phyloP scores from a whole-genome alignment of 2,113 vertebrate species.

The Cyprinodon variegatus region DNA sequence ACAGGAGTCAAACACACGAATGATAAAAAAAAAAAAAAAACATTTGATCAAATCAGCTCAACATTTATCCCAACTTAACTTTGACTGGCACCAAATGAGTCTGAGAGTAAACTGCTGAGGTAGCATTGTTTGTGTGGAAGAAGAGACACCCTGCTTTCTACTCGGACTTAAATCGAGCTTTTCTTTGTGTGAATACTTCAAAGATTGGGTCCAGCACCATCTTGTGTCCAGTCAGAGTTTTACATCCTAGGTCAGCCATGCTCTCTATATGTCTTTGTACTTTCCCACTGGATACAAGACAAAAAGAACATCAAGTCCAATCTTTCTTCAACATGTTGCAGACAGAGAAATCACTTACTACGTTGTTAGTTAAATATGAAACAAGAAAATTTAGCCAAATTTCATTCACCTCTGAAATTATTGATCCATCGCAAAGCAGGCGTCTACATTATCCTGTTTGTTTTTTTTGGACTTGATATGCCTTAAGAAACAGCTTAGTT shows the following conservation, averaged over 20 bases:
- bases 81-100: too few species aligned
- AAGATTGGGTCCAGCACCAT: constrained; percentile 5
- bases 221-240: constrained; percentile 6
- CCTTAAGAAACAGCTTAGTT: background rate
- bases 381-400: background rate
- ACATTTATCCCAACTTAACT: too few species aligned
- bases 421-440: background rate
- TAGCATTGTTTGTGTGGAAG: background rate
- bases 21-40: too few species aligned
- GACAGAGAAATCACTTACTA: background rate
- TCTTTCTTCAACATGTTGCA: constrained; percentile 10
- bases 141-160: background rate
- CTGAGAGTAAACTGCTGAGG: too few species aligned
- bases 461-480: background rate
- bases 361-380: background rate
- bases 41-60: too few species aligned
- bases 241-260: constrained; percentile 10
- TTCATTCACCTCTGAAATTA: background rate
- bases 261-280: constrained; percentile 13
- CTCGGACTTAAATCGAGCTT: constrained; percentile 1
- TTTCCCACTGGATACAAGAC: constrained; percentile 4
- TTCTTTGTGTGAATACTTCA: background rate
- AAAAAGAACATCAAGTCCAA: constrained; percentile 18
- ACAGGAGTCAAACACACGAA: too few species aligned
- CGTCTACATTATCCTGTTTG: background rate